Evolutionary conservation across 2,797 vertebrate genomes (phyloP).

Genomic region (Danio kyathit): DNA sequence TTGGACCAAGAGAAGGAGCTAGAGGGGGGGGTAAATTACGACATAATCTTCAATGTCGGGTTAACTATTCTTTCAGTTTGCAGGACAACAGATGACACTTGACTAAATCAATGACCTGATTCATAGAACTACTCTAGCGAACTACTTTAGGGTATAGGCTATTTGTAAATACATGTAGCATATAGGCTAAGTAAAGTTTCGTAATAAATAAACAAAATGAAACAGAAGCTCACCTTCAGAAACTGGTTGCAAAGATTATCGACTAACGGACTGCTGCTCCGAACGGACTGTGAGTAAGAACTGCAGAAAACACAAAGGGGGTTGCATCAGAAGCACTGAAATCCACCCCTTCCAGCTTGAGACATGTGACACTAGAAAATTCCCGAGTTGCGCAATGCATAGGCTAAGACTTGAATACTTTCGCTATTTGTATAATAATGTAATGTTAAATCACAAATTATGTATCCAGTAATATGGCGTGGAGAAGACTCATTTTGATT

Average conservation of each 20-base stretch:
- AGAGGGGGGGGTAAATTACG: too few relatives aligned
- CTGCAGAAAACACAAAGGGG: too few relatives aligned
- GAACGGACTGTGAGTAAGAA: not conserved
- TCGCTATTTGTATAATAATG: not conserved
- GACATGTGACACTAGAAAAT: slow-evolving; percentile 45
- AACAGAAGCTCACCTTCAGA: slow-evolving; percentile 3
- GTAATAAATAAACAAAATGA: not conserved
- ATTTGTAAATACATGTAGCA: not conserved
- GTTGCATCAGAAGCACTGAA: slow-evolving; percentile 48
- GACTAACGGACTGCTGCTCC: slow-evolving; percentile 15
- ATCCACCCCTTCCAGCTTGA: not conserved
- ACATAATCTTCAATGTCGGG: too few relatives aligned
- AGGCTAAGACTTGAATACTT: not conserved
- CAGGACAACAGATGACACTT: not conserved
- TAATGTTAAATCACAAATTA: not conserved
- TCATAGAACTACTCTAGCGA: not conserved
- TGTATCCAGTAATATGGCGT: not conserved
- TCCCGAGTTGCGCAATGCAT: slow-evolving; percentile 48
- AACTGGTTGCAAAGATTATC: not conserved
- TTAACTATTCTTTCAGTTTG: too few relatives aligned
- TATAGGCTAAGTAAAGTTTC: not conserved
- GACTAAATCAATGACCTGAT: not conserved
- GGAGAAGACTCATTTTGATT: not conserved
- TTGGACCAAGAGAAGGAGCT: too few relatives aligned
- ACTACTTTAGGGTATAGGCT: not conserved